Evolutionary conservation across 2,888 invertebrate species (phyloP), one percentile per base, ranked within the genome.

Genomic region (Hydrotaea diabolus): DNA sequence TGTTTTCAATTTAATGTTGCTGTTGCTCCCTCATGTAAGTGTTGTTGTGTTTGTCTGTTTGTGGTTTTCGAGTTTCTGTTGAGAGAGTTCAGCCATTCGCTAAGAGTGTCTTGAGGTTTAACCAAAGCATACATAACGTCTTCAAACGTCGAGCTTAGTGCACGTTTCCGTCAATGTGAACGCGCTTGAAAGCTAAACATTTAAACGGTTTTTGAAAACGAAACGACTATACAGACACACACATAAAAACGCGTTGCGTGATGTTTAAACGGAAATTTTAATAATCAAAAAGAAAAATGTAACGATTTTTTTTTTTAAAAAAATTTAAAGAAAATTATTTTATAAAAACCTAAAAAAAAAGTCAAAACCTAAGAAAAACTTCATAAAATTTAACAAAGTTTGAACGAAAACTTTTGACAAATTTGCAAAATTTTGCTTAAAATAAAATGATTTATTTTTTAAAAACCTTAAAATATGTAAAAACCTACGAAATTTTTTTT

Each of bases 111-210:
- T 86, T 83, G 75, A 69, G 75, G 74, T 53, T 74, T 69, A 64
- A 83, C 80, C 78, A 83, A 59, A 76, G 57, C 71, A 81, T 59
- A 86, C 89, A 90, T 89, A 89, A 88, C 89, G 89, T 89, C 90
- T 88, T 88, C 84, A 89, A 87, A 89, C 89, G 90, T 90, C 88
- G 89, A 91, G 88, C 88, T 89, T 87, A 89, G 87, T 88, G 88
- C 89, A 91, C 89, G 89, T 78, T 66, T 74, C n/a, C 55, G 49
- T 64, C 31, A 57, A 74, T 66, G 46, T 71, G 49, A 80, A 80
- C 82, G 85, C 85, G 85, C 82, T 85, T 64, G n/a, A 79, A 79
- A 74, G 19, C 64, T 39, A 62, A 57, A 57, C 57, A 23, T 11
- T n/a, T 4, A 75, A 81, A 81, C 78, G 72, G 71, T 74, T 74